Base-by-base conservation (phyloP, 2,888 invertebrate genomes). In the Pediacus dermestoides region DNA sequence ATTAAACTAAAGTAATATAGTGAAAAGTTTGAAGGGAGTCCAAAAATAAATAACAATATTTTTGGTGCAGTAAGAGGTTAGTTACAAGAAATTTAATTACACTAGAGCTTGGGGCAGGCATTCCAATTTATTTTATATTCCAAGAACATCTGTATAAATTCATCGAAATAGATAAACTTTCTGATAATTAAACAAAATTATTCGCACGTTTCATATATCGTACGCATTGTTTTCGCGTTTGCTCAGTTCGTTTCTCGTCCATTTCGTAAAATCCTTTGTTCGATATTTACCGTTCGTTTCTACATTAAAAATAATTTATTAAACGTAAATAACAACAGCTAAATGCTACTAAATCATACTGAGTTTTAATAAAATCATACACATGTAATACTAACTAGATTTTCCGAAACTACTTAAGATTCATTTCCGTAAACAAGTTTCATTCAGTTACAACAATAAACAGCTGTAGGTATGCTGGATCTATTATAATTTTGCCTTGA, bases 391-490 rank as follows among this genome's bases (percentile, higher is more conserved):
- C 23, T 9, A 3, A 4, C 23, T n/a, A n/a, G n/a, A n/a, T n/a
- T n/a, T n/a, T n/a, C n/a, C n/a, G n/a, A n/a, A n/a, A n/a, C n/a
- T n/a, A n/a, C n/a, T 23, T 7, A 23, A 9, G 10, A 23, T 9
- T 23, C 23, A 23, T 23, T 23, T 23, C 23, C 23, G 23, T 23
- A 23, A 23, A 23, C 23, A 23, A 23, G n/a, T 23, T 23, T 23
- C 18, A 8, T 18, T 18, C 18, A 18, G 4, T 18, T 23, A n/a
- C 10, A n/a, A n/a, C n/a, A n/a, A n/a, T 23, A 28, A 28, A 28
- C 28, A 28, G 28, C 28, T 28, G 28, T 28, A 28, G 11, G 13
- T 28, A 13, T 28, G 28, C 28, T 28, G 28, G 11, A 28, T 28
- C 28, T 28, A 13, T 28, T 28, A 28, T 28, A 12, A 13, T 28